Evolutionary conservation across 2,797 vertebrate species (phyloP).

Genomic region (Channa striata): DNA sequence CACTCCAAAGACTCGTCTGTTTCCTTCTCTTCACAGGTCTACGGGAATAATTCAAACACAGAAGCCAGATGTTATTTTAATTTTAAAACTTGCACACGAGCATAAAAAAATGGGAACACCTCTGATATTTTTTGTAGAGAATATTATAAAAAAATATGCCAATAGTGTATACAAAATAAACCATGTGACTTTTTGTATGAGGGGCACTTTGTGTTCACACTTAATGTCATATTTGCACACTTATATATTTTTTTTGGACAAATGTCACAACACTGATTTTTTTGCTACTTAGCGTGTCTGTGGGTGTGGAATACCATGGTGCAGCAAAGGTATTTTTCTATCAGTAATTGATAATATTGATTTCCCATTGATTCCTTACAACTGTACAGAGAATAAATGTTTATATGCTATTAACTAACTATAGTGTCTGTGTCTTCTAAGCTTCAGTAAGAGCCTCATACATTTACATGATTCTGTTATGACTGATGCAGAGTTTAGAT

Average conservation of each 20-base stretch:
- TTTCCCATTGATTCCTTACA: constrained; percentile 55
- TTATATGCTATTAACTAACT: constrained; percentile 60
- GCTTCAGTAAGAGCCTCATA: background rate
- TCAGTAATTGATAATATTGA: constrained; percentile 51
- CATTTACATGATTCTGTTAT: no score
- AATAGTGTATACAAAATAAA: constrained; percentile 43
- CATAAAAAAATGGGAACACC: constrained; percentile 35
- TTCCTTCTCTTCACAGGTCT: constrained; percentile 50
- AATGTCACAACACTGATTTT: constrained; percentile 47
- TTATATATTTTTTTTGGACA: constrained; percentile 48
- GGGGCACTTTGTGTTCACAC: constrained; percentile 58
- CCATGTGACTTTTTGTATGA: constrained; percentile 60
- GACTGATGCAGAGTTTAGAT: no score
- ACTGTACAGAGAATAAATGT: constrained; percentile 80
- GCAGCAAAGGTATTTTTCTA: constrained; percentile 82
- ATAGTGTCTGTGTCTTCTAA: constrained; percentile 1
- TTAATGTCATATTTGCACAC: constrained; percentile 61
- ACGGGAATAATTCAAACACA: constrained; percentile 43
- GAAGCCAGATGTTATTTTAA: constrained; percentile 50
- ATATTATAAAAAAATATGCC: constrained; percentile 68
- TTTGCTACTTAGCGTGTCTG: constrained; percentile 59
- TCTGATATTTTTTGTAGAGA: constrained; percentile 74
- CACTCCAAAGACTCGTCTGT: constrained; percentile 76
- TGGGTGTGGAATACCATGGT: constrained; percentile 61
- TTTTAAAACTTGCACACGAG: constrained; percentile 75